These are phyloP conservation scores for Calameuta pallipes DNA, from an alignment of 2,888 invertebrate species.

Conservation along the genomic window DNA sequence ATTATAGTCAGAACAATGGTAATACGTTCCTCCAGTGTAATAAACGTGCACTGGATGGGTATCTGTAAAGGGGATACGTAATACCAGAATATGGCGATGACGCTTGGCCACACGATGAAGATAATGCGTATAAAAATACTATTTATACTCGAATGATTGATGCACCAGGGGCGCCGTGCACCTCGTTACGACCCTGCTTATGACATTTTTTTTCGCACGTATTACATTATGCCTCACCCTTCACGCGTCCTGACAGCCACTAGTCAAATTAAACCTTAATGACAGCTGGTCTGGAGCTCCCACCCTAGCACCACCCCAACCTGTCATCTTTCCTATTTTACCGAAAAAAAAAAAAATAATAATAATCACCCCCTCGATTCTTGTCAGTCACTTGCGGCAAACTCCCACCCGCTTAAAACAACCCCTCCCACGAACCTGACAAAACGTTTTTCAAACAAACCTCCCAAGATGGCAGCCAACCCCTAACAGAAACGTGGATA, in stretches of 20 bases:
- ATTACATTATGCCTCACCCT: slow-evolving; percentile 22
- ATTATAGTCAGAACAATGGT: not conserved
- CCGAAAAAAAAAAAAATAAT: slow-evolving; percentile 13
- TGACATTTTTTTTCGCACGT: slow-evolving; percentile 21
- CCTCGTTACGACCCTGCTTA: slow-evolving; percentile 37
- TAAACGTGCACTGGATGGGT: not conserved
- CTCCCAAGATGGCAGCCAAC: not conserved
- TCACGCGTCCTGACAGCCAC: slow-evolving; percentile 29
- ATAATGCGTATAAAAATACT: slow-evolving; percentile 34
- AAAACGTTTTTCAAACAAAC: not conserved
- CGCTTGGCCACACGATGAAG: slow-evolving; percentile 21
- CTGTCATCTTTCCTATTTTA: not conserved
- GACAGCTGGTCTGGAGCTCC: slow-evolving; percentile 40
- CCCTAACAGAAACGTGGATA: not conserved
- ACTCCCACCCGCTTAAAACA: slow-evolving; percentile 3
- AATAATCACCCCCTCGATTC: slow-evolving; percentile 28
- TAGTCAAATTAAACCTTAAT: slow-evolving; percentile 42
- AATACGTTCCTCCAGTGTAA: not conserved
- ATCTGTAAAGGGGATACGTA: not conserved
- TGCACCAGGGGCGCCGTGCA: slow-evolving; percentile 28
- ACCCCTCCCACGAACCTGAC: not conserved
- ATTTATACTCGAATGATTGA: slow-evolving; percentile 41
- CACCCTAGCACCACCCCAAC: slow-evolving; percentile 21
- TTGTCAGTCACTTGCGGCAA: slow-evolving; percentile 21
- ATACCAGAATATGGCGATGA: not conserved